Base-by-base conservation (phyloP, 2,113 vertebrate genomes). In the Toxotes chatareus region DNA sequence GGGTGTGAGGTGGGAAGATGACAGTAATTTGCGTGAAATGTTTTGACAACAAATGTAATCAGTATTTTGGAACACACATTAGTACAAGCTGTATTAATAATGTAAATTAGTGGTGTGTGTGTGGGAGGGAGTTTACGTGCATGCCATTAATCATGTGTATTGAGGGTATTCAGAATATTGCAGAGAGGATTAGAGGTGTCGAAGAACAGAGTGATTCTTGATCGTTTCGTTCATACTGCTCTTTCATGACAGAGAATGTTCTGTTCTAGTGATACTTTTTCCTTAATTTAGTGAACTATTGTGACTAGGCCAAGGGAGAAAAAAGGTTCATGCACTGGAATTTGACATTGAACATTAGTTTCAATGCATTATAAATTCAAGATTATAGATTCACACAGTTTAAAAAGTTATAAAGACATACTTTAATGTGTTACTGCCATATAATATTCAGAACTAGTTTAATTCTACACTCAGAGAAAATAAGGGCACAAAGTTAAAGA, bases 11-110 rank as follows among this genome's bases (percentile, higher is more conserved):
- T 42, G 60, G 68, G 81, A 64, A 75, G 51, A 81, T 60, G 34
- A 71, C 51, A 85, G 62, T 72, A 65, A 87, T 82, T 68, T 76
- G n/a, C 3, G 7, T 71, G 44, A 7, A 65, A 73, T 84, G 66
- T 84, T 80, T 76, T 69, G 80, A 64, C 66, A 88, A 89, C 84
- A 77, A 83, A 61, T 72, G 64, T 80, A 87, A 91, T 91, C 88
- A 84, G 79, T 89, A 87, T 91, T 93, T 91, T 85, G 84, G 84
- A 88, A 90, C 87, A 88, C 36, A 44, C 27, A 49, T 88, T 77
- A n/a, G 60, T 89, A 85, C 69, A 44, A 85, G 76, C 21, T 86
- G 86, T 85, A 62, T 84, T 88, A 84, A 88, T 59, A 76, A 89
- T 81, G 75, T 85, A 73, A 82, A 86, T 88, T 57, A 53, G 44